phyloP scores from a whole-genome alignment of 2,888 invertebrate species.

The Drosophila prostipennis region DNA sequence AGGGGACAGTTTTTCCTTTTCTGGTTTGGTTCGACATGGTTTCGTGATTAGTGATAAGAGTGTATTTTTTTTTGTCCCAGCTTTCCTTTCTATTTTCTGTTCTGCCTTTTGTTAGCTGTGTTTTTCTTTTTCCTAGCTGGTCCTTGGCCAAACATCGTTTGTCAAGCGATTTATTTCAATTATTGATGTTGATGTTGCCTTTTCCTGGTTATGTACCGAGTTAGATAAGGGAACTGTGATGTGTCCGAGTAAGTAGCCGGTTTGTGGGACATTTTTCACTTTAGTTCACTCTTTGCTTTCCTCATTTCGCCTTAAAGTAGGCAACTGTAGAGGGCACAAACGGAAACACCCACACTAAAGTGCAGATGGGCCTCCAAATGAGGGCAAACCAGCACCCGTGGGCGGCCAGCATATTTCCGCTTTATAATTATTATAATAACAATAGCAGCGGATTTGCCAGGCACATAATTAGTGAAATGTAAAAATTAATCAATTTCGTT shows the following conservation, averaged over 20 bases:
- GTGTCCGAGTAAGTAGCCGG: conserved; percentile 3
- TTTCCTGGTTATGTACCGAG: conserved; percentile 18
- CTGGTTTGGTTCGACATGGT: conserved; percentile 23
- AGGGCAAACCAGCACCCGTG: background rate
- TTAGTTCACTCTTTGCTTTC: background rate
- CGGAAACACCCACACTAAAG: conserved; percentile 1
- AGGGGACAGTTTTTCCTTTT: conserved; percentile 5
- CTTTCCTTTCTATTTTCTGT: background rate
- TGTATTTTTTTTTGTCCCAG: conserved; percentile 26
- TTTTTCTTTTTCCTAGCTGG: conserved; percentile 19
- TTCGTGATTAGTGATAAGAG: conserved; percentile 69
- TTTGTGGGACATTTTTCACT: conserved; percentile 21
- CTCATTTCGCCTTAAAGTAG: conserved; percentile 10
- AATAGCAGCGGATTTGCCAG: conserved; percentile 38
- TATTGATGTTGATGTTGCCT: conserved; percentile 51
- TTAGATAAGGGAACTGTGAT: conserved; percentile 30
- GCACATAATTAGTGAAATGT: conserved; percentile 58
- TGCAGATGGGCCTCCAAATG: background rate
- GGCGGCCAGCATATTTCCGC: conserved; percentile 42
- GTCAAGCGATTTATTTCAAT: conserved; percentile 80
- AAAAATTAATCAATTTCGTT: conserved; percentile 54
- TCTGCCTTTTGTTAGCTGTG: conserved; percentile 8
- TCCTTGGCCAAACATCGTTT: conserved; percentile 55
- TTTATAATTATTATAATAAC: conserved; percentile 49
- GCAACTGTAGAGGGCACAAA: background rate